These are phyloP conservation scores for Gopherus flavomarginatus DNA, from an alignment of 2,113 vertebrate species.

Conservation along the genomic window DNA sequence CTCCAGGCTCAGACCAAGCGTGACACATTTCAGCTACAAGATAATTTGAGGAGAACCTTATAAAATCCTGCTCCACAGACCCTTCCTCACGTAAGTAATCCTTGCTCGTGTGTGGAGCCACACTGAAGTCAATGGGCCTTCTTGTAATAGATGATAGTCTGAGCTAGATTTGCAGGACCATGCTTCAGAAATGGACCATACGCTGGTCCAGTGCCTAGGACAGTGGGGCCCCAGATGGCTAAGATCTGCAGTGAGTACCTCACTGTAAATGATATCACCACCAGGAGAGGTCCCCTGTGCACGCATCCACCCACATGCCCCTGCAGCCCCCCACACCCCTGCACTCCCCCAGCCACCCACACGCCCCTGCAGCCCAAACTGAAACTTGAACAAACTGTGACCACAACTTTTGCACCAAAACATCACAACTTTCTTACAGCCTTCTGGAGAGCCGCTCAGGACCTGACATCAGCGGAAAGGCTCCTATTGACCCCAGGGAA, in stretches of 20 bases:
- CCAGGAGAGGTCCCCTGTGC: neutral
- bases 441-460: too few species aligned
- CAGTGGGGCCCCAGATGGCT: neutral
- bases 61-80: neutral
- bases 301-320: too few species aligned
- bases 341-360: too few species aligned
- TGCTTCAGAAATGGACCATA: neutral
- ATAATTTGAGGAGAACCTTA: neutral
- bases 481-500: neutral
- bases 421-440: neutral
- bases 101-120: neutral
- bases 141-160: neutral
- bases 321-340: too few species aligned
- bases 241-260: neutral
- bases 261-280: neutral
- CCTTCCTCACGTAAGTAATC: neutral
- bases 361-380: too few species aligned
- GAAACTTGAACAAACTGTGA: too few species aligned
- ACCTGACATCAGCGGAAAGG: neutral
- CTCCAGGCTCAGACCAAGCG: neutral
- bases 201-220: neutral
- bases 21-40: neutral
- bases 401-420: neutral
- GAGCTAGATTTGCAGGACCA: neutral
- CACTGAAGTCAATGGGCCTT: neutral